A percentile compares a stretch with the other conserved stretches of the same genome.
These are phyloP conservation scores for Acrobasis consociella DNA, from an alignment of 2,888 invertebrate genomes.

Conservation along the genomic window DNA sequence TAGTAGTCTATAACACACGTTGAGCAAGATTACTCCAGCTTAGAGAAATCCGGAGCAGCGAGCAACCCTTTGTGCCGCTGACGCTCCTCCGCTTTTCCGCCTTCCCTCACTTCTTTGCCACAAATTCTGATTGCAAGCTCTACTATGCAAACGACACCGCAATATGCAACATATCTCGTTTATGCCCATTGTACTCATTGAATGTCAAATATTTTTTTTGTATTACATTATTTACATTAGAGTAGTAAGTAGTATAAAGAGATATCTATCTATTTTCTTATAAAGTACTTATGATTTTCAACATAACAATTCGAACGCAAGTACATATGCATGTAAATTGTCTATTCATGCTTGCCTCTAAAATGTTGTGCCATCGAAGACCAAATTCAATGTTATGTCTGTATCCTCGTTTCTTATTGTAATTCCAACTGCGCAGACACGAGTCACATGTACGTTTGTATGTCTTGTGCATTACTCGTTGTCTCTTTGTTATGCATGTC, in stretches of 20 bases:
- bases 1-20: conserved; percentile 45
- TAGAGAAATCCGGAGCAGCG: conserved; percentile 53
- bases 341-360: not conserved
- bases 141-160: conserved; percentile 29
- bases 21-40: conserved; percentile 56
- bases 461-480: conserved; percentile 58
- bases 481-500: conserved; percentile 59
- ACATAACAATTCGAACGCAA: not conserved
- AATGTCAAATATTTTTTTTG: too few species aligned
- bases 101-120: conserved; percentile 53
- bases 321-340: too few species aligned
- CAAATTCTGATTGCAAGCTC: conserved; percentile 56
- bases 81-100: conserved; percentile 57
- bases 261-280: too few species aligned
- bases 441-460: conserved; percentile 58
- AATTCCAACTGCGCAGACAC: conserved; percentile 58
- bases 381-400: conserved; percentile 17
- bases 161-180: conserved; percentile 11
- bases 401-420: conserved; percentile 51
- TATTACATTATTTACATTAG: too few species aligned
- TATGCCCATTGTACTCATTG: too few species aligned
- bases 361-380: conserved; percentile 1
- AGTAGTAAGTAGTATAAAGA: too few species aligned
- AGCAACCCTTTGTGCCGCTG: conserved; percentile 56
- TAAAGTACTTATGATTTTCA: not conserved